phyloP scores from a whole-genome alignment of 2,113 vertebrate species.

The human region GRCh38 chr7:33734501-33735000 shows the following conservation, averaged over 20 bases:
- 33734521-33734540: constrained; percentile 8
- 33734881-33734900: background rate
- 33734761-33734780: constrained; percentile 24
- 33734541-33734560: background rate
- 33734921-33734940: background rate
- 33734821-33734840: background rate
- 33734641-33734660: background rate
- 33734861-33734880: background rate
- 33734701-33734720: background rate
- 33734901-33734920: background rate
- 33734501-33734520: constrained; percentile 1
- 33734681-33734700: background rate
- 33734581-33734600: background rate
- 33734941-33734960: background rate
- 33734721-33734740: background rate
- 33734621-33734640: background rate
- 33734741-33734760: constrained; percentile 57
- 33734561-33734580: constrained; percentile 12
- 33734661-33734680: constrained; percentile 43
- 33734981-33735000: background rate
- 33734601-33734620: background rate
- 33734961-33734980: background rate
- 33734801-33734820: background rate
- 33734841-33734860: background rate
- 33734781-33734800: background rate